Evolutionary conservation across 2,797 vertebrate species (phyloP).

Genomic region (Arremon brunneinucha): DNA sequence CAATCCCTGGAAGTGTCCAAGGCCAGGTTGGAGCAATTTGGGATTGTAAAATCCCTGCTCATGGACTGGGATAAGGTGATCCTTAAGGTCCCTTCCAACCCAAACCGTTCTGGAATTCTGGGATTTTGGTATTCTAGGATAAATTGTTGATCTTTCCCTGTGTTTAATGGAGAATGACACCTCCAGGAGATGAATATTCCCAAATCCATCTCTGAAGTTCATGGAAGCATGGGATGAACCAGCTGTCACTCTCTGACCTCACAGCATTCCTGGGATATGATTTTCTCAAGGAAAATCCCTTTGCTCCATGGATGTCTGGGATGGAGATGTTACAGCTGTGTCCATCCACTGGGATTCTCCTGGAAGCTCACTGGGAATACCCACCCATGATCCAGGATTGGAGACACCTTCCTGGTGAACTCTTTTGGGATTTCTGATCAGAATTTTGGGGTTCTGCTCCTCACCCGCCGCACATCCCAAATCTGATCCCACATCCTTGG

Average conservation of each 20-base stretch:
- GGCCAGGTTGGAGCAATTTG: background rate
- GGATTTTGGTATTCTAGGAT: background rate
- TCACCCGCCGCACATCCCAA: background rate
- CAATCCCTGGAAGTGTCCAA: background rate
- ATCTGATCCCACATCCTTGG: background rate
- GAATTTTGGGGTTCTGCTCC: background rate
- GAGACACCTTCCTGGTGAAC: background rate
- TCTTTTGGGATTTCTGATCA: background rate
- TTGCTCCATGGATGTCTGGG: background rate
- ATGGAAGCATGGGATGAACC: background rate
- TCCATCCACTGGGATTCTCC: background rate
- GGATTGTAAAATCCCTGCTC: background rate
- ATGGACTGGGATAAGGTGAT: background rate
- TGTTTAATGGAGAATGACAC: background rate
- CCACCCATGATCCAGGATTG: background rate
- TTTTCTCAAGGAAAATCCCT: background rate
- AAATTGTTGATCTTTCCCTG: background rate
- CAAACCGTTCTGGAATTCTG: background rate
- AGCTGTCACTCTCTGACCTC: background rate
- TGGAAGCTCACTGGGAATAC: background rate
- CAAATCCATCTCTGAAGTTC: background rate
- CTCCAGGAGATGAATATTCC: background rate
- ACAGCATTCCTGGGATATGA: background rate
- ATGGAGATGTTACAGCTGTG: background rate
- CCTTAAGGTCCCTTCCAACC: no score